Evolutionary conservation across 2,888 invertebrate genomes (phyloP), one percentile per base, ranked within the genome.

Genomic region (Choristoneura rosaceana): DNA sequence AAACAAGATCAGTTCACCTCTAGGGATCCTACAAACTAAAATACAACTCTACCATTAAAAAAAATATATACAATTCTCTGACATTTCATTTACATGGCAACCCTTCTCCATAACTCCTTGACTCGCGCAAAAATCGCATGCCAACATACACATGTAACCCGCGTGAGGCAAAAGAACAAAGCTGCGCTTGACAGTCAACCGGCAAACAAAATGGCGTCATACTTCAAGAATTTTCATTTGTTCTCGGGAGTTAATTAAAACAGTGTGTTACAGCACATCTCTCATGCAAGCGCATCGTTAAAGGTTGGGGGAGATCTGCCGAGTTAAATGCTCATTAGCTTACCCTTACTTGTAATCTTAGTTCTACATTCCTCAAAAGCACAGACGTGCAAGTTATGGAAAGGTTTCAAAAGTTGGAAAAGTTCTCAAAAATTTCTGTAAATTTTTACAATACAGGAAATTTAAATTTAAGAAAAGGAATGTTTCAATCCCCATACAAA

Each of bases 141-240:
- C 0, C 15, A 55, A 7, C 12, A 25, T 43, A 55, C 55, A 55
- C 25, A 59, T 34, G 60, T 41, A 4, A 58, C 64, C 12, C 12
- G 50, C 62, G 33, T 17, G 10, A n/a, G 64, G 33, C 47, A 33
- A 34, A 25, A 59, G 63, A 47, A 64, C 50, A 50, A 64, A 64
- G 66, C 68, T 52, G 4, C 12, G 61, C 55, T 14, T 68, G 71
- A 68, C 69, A 50, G 59, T 52, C 64, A 62, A 41, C 58, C 47
- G 45, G 68, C 43, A 68, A 45, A 60, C 38, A 68, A 64, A 64
- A 69, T 69, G 73, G 73, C 73, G 73, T 63, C 71, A 71, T 69
- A 73, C 73, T 73, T 69, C 41, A 73, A 73, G 68, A 73, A 69
- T 73, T 69, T 73, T 69, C 73, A 73, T 73, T 73, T 73, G 73